Evolutionary conservation across 2,113 vertebrate genomes (phyloP), one percentile per base, ranked within the genome.

Genomic region (Rana temporaria): DNA sequence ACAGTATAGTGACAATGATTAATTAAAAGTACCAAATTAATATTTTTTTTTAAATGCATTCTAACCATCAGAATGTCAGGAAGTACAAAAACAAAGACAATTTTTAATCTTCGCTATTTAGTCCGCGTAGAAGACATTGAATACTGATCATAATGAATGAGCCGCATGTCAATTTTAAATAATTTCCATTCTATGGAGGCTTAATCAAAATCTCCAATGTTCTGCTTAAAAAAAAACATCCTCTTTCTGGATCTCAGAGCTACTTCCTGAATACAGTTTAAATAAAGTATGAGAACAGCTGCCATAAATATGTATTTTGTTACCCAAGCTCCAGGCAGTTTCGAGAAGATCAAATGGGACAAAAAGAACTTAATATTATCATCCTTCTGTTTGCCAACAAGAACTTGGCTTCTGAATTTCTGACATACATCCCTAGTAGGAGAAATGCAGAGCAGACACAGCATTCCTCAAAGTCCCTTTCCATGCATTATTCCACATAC

Each of bases 301-400:
- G 69, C 60, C 70, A 64, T 74, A 72, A 79, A 81, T 81, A 65
- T 74, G 60, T 56, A 82, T 65, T 73, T 53, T 38, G 59, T 74
- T 73, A 56, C 70, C 73, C 79, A 82, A 56, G 79, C 60, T 82
- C 52, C 24, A 18, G 70, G 59, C 26, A 57, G 66, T 38, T 79
- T 66, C 48, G 60, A 72, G 30, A 74, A 66, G 62, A 73, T 74
- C 69, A 82, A 73, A 42, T 73, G 38, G 59, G 79, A 73, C 70
- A 79, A 32, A 48, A 48, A 42, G 60, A 74, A 74, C 59, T 72
- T 64, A 55, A 73, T 64, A 70, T 74, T 82, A 82, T 82, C 79
- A 57, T 38, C 30, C 8, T 9, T 26, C 34, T 56, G 14, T 32
- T 74, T 74, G 79, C 60, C 68, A 81, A 65, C 8, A n/a, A 82